These are phyloP conservation scores for Epinotia demarniana DNA, from an alignment of 2,888 invertebrate genomes.

Conservation along the genomic window DNA sequence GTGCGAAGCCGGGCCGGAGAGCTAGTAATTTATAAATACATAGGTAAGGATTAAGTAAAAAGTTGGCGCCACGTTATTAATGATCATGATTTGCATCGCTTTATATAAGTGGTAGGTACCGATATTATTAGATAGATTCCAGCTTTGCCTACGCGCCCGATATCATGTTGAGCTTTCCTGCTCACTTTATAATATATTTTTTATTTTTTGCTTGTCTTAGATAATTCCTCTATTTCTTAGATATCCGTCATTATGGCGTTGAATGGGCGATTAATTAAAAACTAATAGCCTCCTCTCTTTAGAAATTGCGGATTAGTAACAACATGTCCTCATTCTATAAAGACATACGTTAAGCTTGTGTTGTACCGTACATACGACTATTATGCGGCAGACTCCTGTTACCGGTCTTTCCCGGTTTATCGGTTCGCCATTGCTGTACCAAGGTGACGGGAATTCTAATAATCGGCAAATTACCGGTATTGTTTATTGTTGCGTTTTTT, in stretches of 20 bases:
- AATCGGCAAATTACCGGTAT: slow-evolving; percentile 16
- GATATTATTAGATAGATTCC: neutral
- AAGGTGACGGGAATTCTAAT: slow-evolving; percentile 22
- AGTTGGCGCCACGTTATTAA: neutral
- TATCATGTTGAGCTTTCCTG: neutral
- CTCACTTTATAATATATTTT: neutral
- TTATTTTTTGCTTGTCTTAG: slow-evolving; percentile 14
- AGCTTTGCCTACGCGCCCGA: neutral
- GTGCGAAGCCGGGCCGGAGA: no score
- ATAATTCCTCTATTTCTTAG: slow-evolving; percentile 21
- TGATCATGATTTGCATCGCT: neutral
- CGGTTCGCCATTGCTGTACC: neutral
- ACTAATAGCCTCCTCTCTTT: slow-evolving; percentile 31
- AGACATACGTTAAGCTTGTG: neutral
- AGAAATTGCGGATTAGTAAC: slow-evolving; percentile 14
- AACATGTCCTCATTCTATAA: neutral
- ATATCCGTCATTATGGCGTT: slow-evolving; percentile 21
- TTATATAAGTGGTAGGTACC: neutral
- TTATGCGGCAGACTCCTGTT: slow-evolving; percentile 2
- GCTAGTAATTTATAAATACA: no score
- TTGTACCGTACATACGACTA: neutral
- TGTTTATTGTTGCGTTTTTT: slow-evolving; percentile 19
- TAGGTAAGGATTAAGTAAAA: neutral
- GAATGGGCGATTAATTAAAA: slow-evolving; percentile 34
- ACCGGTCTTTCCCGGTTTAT: slow-evolving; percentile 22